Evolutionary conservation across 2,888 invertebrate species (phyloP).

Genomic region (Agriopis leucophaearia): DNA sequence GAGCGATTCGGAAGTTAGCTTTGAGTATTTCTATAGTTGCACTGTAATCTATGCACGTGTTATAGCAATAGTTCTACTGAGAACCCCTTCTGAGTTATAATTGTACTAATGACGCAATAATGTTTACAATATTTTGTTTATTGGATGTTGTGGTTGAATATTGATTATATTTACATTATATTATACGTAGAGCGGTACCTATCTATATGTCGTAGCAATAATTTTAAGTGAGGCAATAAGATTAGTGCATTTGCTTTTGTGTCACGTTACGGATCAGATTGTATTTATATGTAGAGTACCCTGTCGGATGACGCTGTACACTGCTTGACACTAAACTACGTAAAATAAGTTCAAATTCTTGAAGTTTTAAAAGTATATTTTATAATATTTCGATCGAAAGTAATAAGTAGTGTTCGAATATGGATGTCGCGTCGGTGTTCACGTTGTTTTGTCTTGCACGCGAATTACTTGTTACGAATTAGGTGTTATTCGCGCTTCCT

Average conservation of each 20-base stretch:
- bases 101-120: constrained; percentile 78
- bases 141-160: constrained; percentile 79
- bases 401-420: constrained; percentile 72
- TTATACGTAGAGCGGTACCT: constrained; percentile 75
- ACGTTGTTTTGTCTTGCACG: constrained; percentile 49
- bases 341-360: constrained; percentile 81
- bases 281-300: constrained; percentile 65
- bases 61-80: constrained; percentile 35
- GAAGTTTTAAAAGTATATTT: constrained; percentile 80
- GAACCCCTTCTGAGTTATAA: constrained; percentile 70
- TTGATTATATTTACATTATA: constrained; percentile 75
- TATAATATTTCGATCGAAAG: constrained; percentile 70
- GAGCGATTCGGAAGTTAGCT: constrained; percentile 55
- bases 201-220: constrained; percentile 84
- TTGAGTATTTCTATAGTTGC: constrained; percentile 62
- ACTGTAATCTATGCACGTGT: constrained; percentile 73
- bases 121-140: constrained; percentile 77
- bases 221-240: constrained; percentile 84
- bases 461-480: constrained; percentile 31
- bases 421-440: constrained; percentile 61
- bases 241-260: constrained; percentile 82
- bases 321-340: constrained; percentile 72
- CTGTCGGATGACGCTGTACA: constrained; percentile 74
- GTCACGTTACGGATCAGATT: constrained; percentile 65
- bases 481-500: constrained; percentile 19